These are phyloP conservation scores for Luperina nickerlii DNA, from an alignment of 2,888 invertebrate genomes.

Conservation along the genomic window DNA sequence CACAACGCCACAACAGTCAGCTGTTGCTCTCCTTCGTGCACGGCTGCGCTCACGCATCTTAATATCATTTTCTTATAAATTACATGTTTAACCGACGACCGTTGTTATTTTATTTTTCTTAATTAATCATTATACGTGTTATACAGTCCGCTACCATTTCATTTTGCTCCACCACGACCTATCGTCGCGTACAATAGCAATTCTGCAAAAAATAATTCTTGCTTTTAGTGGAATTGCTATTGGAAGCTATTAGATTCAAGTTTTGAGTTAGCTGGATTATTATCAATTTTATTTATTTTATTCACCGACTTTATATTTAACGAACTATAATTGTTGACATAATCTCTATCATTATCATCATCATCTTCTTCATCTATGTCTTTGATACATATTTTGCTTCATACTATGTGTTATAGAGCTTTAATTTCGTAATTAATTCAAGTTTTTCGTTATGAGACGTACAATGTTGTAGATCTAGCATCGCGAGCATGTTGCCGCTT, in stretches of 20 bases:
- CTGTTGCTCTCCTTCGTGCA: no score
- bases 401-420: neutral
- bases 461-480: slow-evolving; percentile 17
- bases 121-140: no score
- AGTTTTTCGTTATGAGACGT: slow-evolving; percentile 8
- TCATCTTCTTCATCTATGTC: neutral
- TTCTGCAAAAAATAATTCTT: no score
- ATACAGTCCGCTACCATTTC: no score
- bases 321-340: neutral
- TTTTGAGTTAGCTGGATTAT: neutral
- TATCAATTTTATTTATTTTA: neutral
- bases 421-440: neutral
- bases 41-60: no score
- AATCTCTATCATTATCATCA: neutral
- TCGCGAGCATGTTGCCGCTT: neutral
- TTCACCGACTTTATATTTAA: neutral
- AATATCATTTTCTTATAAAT: no score
- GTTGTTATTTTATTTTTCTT: no score
- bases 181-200: no score
- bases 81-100: no score
- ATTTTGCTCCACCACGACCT: no score
- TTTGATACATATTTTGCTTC: neutral
- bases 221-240: slow-evolving; percentile 35
- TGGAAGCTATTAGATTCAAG: slow-evolving; percentile 9
- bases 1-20: no score